Evolutionary conservation across 2,797 vertebrate species (phyloP).

Genomic region (Cuculus canorus): DNA sequence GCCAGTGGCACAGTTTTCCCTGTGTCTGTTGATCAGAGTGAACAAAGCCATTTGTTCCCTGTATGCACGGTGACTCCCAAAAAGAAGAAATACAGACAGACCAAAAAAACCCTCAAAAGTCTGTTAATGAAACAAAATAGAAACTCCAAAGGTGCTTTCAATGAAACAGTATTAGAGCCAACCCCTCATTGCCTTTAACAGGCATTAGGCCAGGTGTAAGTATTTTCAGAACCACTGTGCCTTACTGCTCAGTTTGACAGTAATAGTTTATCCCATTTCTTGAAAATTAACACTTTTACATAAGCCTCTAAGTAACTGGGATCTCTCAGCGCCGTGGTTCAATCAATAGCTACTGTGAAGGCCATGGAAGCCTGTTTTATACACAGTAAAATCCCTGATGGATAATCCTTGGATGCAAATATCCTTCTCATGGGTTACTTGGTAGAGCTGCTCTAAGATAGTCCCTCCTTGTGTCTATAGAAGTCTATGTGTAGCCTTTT

Average conservation of each 20-base stretch:
- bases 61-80: neutral
- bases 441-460: neutral
- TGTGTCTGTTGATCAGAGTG: neutral
- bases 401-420: neutral
- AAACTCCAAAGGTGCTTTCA: neutral
- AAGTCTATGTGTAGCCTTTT: neutral
- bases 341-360: neutral
- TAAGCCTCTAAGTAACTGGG: neutral
- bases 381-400: neutral
- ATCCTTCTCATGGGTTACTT: neutral
- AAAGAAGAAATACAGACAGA: rapidly evolving
- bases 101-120: neutral
- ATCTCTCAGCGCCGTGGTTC: neutral
- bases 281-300: neutral
- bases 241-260: neutral
- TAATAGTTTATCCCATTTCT: neutral
- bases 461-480: neutral
- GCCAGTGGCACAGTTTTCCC: neutral
- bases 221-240: neutral
- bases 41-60: neutral
- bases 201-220: neutral
- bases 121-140: neutral
- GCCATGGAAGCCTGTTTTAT: neutral
- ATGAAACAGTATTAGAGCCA: neutral
- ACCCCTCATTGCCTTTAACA: neutral